Percentiles rank a stretch among this genome's conserved stretches.
These are phyloP conservation scores for Irena cyanogastra DNA, from an alignment of 2,113 vertebrate genomes.

Conservation along the genomic window DNA sequence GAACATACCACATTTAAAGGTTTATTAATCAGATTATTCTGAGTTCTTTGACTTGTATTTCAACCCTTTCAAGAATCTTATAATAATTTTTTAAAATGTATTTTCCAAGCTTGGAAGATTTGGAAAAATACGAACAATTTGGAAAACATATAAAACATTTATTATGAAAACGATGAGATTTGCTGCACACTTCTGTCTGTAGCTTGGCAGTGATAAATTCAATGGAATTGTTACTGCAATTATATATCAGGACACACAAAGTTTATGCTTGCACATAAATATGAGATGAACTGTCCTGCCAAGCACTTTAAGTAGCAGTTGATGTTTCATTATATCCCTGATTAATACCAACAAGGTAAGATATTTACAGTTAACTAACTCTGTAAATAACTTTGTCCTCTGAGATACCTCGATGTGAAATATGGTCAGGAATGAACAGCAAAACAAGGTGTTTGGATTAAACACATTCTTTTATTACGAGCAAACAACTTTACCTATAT, in stretches of 20 bases:
- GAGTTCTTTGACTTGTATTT: background rate
- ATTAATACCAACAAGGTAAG: background rate
- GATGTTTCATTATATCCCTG: background rate
- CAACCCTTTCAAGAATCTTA: background rate
- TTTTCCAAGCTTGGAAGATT: background rate
- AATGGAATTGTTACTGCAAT: background rate
- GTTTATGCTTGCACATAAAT: background rate
- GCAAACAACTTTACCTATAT: background rate
- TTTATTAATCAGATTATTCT: background rate
- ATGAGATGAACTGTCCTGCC: background rate
- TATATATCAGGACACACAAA: background rate
- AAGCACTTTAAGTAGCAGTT: background rate
- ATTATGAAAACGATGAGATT: background rate
- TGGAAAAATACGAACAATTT: background rate
- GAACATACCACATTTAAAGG: background rate
- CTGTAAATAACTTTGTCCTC: background rate
- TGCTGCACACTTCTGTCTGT: background rate
- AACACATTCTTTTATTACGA: background rate
- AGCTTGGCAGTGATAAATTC: background rate
- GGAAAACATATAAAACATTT: background rate
- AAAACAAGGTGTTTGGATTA: background rate
- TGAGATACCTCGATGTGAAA: background rate
- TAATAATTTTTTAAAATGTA: background rate
- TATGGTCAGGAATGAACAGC: background rate
- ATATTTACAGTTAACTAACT: background rate